Evolutionary conservation across 2,113 vertebrate genomes (phyloP), one percentile per base, ranked within the genome.

Genomic region (Scolopax mira): DNA sequence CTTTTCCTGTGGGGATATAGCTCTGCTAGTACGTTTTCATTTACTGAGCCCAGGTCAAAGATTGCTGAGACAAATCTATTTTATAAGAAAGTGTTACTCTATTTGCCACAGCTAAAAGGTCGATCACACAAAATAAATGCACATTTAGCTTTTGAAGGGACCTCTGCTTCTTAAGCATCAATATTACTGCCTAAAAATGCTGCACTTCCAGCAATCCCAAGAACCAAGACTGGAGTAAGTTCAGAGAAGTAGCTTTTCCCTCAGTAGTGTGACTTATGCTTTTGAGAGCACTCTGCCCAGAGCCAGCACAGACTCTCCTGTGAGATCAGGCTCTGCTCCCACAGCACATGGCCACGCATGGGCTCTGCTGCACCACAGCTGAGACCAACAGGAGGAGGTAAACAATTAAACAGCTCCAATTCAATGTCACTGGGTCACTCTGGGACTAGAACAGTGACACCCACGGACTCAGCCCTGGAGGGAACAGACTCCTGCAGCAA

Each of bases 21-120:
- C 61, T 90, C 64, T 72, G 64, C 87, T 71, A 64, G 51, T 23
- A 84, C 1, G 11, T 95, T 90, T 93, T 88, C 78, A 90, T 91
- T 82, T 65, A 81, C 37, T 11, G 37, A 85, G 73, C 28, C 28
- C 64, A 81, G 87, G 90, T 90, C 91, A 94, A 96, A 77, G 90
- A 65, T 58, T 55, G 33, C 55, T 10, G 44, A 93, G 79, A 96
- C 22, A 81, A 86, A 94, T 13, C n/a, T 42, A 48, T 65, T 72
- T 61, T 69, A 71, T 31, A 75, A 46, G 74, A 90, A 44, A 65
- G 18, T 0, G 0, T 54, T 69, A 64, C 67, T 90, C 44, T 64
- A 8, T 66, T 90, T 80, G 78, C 55, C 69, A 70, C 15, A 66
- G 69, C 58, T 78, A 18, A 64, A 95, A 95, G 81, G 71, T 88